Percentiles rank a stretch among this genome's conserved stretches.
Conservation (phyloP, 2,113 vertebrate genomes). For the Calidris pugnax region DNA sequence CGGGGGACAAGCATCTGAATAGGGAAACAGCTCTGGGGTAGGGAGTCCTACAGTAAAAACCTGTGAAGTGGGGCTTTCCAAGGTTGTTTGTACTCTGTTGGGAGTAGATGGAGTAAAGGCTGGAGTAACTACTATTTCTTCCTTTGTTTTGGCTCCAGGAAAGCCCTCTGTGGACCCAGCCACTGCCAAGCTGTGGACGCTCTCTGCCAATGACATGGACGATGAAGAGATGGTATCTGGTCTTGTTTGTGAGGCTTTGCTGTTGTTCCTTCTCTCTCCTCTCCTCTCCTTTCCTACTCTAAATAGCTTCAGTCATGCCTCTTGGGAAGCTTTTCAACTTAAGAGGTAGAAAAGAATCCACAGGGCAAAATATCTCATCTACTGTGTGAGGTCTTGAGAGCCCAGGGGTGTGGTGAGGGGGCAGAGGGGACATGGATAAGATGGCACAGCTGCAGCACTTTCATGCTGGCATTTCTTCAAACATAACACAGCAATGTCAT, state of each 20-base stretch:
- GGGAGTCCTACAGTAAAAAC: neutral
- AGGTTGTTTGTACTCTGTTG: neutral
- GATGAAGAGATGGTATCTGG: slow-evolving; percentile 87
- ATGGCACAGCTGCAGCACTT: neutral
- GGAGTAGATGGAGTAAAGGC: neutral
- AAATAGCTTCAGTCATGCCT: neutral
- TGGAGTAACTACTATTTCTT: neutral
- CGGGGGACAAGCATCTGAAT: neutral
- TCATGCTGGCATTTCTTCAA: neutral
- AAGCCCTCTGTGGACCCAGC: slow-evolving; percentile 87
- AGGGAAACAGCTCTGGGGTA: neutral
- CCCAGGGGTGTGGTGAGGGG: neutral
- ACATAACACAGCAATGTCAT: neutral
- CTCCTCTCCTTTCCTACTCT: neutral
- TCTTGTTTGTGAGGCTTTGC: neutral
- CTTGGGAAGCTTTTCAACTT: neutral
- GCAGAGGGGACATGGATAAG: neutral
- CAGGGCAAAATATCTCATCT: neutral
- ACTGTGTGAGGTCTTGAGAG: neutral
- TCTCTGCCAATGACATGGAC: slow-evolving; percentile 90
- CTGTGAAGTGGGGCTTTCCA: neutral
- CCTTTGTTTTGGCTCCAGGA: slow-evolving; percentile 56
- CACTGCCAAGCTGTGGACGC: slow-evolving; percentile 87
- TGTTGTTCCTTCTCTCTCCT: neutral
- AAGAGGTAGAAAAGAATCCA: neutral